A percentile compares a stretch with the other conserved stretches of the same genome.
Evolutionary conservation across 2,888 invertebrate genomes (phyloP).

Genomic region (Caenorhabditis sp.): DNA sequence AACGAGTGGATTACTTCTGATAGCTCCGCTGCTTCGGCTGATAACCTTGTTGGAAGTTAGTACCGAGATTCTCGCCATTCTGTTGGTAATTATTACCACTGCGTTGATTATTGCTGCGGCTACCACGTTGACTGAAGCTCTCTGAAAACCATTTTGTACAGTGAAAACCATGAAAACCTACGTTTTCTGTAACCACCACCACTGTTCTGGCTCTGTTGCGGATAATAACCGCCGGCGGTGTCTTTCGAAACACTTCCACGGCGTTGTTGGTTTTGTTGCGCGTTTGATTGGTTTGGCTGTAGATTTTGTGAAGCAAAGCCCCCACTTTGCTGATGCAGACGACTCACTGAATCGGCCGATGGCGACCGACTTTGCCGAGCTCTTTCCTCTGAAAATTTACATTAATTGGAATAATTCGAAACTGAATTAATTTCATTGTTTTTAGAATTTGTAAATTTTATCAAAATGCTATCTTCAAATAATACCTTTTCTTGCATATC

Average conservation of each 20-base stretch:
- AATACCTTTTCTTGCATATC: too few species aligned
- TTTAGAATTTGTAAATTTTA: too few species aligned
- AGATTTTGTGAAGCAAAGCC: slow-evolving; percentile 43
- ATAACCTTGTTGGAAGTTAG: slow-evolving; percentile 8
- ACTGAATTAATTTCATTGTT: too few species aligned
- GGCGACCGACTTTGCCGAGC: slow-evolving; percentile 40
- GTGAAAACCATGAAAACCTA: background rate
- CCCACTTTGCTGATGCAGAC: slow-evolving; percentile 59
- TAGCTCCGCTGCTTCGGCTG: slow-evolving; percentile 19
- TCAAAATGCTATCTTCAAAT: too few species aligned
- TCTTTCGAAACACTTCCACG: slow-evolving; percentile 43
- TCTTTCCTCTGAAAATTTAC: slow-evolving; percentile 9
- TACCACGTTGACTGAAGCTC: slow-evolving; percentile 31
- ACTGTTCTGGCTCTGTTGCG: slow-evolving; percentile 8
- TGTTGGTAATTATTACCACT: slow-evolving; percentile 11
- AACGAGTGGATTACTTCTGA: slow-evolving; percentile 7
- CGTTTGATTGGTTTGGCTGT: slow-evolving; percentile 1
- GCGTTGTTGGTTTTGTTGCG: slow-evolving; percentile 16
- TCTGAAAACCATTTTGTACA: slow-evolving; percentile 1
- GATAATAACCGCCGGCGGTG: slow-evolving; percentile 5
- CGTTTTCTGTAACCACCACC: slow-evolving; percentile 33
- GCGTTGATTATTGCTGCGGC: slow-evolving; percentile 23
- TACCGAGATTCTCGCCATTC: background rate
- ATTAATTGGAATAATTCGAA: too few species aligned
- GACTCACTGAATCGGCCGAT: slow-evolving; percentile 42